Percentiles rank a stretch among this genome's conserved stretches.
phyloP scores from a whole-genome alignment of 2,888 invertebrate species.

The Conistra vaccinii region DNA sequence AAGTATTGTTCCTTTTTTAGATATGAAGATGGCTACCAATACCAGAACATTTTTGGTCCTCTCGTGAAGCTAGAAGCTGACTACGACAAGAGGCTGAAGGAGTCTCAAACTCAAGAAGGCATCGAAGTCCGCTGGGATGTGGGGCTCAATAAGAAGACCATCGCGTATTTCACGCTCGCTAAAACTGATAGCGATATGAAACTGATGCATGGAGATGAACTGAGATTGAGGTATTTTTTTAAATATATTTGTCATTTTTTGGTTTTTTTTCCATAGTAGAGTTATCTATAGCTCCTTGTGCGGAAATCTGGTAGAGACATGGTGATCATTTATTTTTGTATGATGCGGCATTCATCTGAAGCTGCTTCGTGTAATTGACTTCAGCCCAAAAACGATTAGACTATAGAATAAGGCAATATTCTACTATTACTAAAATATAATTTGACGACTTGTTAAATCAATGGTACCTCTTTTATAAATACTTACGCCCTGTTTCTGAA shows the following conservation, averaged over 20 bases:
- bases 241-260: no score
- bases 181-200: conserved; percentile 99
- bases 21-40: conserved; percentile 99
- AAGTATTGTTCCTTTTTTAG: conserved; percentile 79
- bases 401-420: no score
- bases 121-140: conserved; percentile 99
- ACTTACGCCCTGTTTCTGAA: neutral
- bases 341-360: neutral
- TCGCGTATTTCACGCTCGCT: conserved; percentile 99
- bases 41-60: conserved; percentile 99
- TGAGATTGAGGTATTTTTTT: conserved; percentile 93
- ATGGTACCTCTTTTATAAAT: neutral
- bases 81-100: conserved; percentile 99
- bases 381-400: neutral
- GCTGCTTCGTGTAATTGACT: neutral
- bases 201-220: conserved; percentile 99
- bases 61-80: conserved; percentile 99
- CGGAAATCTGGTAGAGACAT: neutral
- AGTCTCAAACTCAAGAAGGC: conserved; percentile 99
- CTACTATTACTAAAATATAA: neutral
- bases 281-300: neutral
- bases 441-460: neutral
- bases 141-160: conserved; percentile 99
- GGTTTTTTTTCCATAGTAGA: neutral
- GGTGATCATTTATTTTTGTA: neutral